A percentile compares a stretch with the other conserved stretches of the same genome.
phyloP scores from a whole-genome alignment of 2,113 vertebrate species.

The Hydrochoerus hydrochaeris region DNA sequence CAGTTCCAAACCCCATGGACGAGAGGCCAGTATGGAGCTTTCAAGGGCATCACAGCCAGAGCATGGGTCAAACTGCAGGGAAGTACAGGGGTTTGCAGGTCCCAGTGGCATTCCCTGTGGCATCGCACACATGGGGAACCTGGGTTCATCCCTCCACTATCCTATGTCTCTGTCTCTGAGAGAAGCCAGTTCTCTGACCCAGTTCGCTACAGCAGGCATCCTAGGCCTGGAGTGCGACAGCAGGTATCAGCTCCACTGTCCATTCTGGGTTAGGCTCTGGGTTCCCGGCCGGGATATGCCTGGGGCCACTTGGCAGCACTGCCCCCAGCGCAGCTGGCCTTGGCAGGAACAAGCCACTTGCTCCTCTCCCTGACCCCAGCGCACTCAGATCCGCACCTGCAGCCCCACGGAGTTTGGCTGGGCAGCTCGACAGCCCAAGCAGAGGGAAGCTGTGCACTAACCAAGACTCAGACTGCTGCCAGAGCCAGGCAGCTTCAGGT shows the following conservation, averaged over 20 bases:
- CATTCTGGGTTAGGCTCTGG: not conserved
- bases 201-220: fast-evolving
- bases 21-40: not conserved
- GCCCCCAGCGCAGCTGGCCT: fast-evolving
- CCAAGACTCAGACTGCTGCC: not conserved
- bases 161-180: fast-evolving
- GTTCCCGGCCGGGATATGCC: fast-evolving
- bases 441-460: not conserved
- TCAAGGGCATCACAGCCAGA: not conserved
- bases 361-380: constrained; percentile 36
- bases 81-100: not conserved
- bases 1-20: not conserved
- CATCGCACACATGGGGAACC: not conserved
- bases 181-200: not conserved
- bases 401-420: not conserved
- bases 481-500: not conserved
- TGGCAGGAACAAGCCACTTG: not conserved
- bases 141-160: not conserved
- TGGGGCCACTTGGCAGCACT: fast-evolving
- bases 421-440: not conserved
- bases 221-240: not conserved
- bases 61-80: not conserved
- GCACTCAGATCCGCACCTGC: not conserved
- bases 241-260: not conserved
- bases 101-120: not conserved